These are phyloP conservation scores for Leiothrix lutea DNA, from an alignment of 2,113 vertebrate genomes.

Conservation along the genomic window DNA sequence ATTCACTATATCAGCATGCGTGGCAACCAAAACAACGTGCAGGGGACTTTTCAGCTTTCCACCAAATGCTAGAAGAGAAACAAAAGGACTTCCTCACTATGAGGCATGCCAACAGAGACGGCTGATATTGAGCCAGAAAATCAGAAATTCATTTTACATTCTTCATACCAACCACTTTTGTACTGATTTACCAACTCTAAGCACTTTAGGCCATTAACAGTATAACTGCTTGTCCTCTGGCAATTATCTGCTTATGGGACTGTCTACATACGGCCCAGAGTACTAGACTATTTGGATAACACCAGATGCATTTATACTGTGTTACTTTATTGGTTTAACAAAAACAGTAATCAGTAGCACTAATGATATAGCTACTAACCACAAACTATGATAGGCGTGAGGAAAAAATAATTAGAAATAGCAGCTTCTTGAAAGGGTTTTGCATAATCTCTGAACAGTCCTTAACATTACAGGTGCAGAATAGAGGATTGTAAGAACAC, in stretches of 20 bases:
- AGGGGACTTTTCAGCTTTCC: conserved; percentile 89
- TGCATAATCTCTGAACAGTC: background rate
- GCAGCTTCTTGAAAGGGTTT: background rate
- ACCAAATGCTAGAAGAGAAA: conserved; percentile 79
- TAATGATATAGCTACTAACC: background rate
- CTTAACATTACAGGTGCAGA: background rate
- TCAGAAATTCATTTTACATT: background rate
- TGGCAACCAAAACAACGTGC: conserved; percentile 87
- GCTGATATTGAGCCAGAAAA: background rate
- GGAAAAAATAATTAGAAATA: background rate
- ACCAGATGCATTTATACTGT: background rate
- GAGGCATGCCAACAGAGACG: background rate
- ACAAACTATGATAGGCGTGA: background rate
- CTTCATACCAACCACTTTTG: background rate
- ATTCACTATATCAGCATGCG: conserved; percentile 93
- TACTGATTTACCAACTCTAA: background rate
- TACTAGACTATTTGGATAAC: background rate
- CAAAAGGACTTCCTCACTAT: background rate
- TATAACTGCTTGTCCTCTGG: background rate
- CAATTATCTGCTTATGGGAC: background rate
- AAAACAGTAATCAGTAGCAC: background rate
- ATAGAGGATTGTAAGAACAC: background rate
- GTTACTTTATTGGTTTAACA: background rate
- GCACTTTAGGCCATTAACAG: background rate
- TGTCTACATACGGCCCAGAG: background rate